Evolutionary conservation across 2,113 vertebrate genomes (phyloP), one percentile per base, ranked within the genome.

Genomic region (Aptenodytes forsteri): DNA sequence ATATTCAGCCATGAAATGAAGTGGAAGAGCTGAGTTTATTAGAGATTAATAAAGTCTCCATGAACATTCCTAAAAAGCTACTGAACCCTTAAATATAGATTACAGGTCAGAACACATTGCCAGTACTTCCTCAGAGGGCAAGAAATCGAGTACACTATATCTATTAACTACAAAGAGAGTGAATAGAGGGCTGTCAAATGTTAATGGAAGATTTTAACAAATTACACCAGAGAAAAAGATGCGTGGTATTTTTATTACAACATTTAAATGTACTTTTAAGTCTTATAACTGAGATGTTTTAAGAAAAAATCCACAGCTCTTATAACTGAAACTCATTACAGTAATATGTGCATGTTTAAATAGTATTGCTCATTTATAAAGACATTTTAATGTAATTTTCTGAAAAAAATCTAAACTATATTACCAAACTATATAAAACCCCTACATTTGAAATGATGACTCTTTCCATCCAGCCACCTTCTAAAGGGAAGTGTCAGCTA

Each of bases 41-140:
- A 61, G 59, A 88, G 66, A 95, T 94, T 97, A 97, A 97, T 96
- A 95, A 92, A 95, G 58, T 94, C 49, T 90, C 61, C 26, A 17
- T 49, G 75, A 90, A 86, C 56, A 83, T 81, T 96, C 77, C 54
- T 97, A 90, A 95, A 91, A 96, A 81, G 46, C 76, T 93, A 72
- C 77, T 90, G 86, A 96, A 87, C 26, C 65, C 44, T 96, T 93
- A 94, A 97, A 72, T 93, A 52, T 32, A 94, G 87, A 88, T 89
- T 92, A 85, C 46, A 97, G 97, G 65, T 96, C 85, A 96, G 49
- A 71, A 55, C 30, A 34, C 44, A 81, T 52, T 73, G 78, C 73
- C 78, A 79, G 83, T 84, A n/a, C 55, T 94, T 91, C 52, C 69
- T 91, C 73, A 89, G 69, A 93, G 77, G 73, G 58, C 65, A 96